These are phyloP conservation scores for Bombus haemorrhoidalis DNA, from an alignment of 1,140 invertebrate species.

Conservation along the genomic window DNA sequence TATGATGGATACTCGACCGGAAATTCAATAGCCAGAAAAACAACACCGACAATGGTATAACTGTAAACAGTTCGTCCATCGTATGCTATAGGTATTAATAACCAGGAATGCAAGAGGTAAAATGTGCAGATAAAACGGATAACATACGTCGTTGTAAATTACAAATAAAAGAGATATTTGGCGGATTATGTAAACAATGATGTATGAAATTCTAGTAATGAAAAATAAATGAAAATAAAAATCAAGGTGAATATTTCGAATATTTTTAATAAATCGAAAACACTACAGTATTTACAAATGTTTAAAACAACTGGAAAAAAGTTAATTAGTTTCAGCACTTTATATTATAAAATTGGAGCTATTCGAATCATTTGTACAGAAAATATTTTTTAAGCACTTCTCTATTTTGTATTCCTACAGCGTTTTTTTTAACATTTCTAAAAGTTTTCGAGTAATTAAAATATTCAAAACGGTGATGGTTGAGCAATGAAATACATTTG, in stretches of 20 bases:
- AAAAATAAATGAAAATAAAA: neutral
- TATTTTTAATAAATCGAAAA: neutral
- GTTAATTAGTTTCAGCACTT: neutral
- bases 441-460: too few relatives aligned
- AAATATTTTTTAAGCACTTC: too few relatives aligned
- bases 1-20: constrained; percentile 18
- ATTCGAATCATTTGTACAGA: too few relatives aligned
- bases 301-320: neutral
- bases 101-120: neutral
- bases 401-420: too few relatives aligned
- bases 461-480: too few relatives aligned
- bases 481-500: too few relatives aligned
- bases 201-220: neutral
- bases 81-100: neutral
- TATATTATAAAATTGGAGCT: too few relatives aligned
- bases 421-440: too few relatives aligned
- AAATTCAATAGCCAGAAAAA: constrained; percentile 28
- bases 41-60: constrained; percentile 7
- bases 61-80: neutral
- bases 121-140: neutral
- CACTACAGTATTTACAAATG: neutral
- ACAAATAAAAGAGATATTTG: neutral
- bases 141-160: neutral
- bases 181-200: too few relatives aligned
- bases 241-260: neutral